Evolutionary conservation across 2,888 invertebrate species (phyloP).

Genomic region (Pollenia amentaria): DNA sequence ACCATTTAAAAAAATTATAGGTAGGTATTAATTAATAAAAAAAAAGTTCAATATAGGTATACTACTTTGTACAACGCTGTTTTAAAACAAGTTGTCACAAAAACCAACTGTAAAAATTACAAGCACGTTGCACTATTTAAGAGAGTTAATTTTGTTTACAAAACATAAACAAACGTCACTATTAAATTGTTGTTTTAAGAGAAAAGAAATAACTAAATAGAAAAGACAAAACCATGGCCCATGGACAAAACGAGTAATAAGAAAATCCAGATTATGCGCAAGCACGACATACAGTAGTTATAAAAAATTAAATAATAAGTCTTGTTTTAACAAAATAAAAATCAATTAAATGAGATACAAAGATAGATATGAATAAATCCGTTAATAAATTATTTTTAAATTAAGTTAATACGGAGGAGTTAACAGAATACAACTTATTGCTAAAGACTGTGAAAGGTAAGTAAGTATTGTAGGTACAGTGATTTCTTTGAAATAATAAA

Average conservation of each 20-base stretch:
- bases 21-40: no score
- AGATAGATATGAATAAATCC: neutral
- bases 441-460: no score
- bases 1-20: no score
- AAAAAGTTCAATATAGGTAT: no score
- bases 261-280: neutral
- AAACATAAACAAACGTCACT: conserved; percentile 1
- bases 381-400: neutral
- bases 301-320: conserved; percentile 33
- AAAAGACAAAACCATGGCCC: no score
- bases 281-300: conserved; percentile 17
- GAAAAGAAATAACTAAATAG: neutral
- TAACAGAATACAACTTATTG: neutral
- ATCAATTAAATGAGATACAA: neutral
- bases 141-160: conserved; percentile 18
- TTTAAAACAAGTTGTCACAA: neutral
- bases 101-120: conserved; percentile 2
- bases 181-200: neutral
- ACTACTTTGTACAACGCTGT: conserved; percentile 18
- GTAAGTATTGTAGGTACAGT: no score
- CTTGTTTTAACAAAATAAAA: neutral
- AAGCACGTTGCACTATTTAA: neutral
- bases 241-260: conserved; percentile 7
- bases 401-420: no score
- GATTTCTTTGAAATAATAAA: neutral